Evolutionary conservation across 2,797 vertebrate species (phyloP).

Genomic region (Cephalopachus bancanus): DNA sequence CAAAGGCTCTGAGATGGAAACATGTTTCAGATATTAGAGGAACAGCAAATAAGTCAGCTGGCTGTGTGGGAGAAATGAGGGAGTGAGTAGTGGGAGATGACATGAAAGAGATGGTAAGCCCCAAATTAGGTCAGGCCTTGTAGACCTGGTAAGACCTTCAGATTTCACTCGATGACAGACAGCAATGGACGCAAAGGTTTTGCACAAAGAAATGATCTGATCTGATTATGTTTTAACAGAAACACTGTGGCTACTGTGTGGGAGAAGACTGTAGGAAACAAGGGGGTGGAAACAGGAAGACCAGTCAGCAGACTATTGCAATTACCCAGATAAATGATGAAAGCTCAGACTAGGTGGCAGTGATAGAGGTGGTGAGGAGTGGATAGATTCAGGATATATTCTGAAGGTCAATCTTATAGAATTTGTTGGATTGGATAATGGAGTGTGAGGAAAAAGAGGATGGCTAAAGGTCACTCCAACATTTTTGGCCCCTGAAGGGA

Average conservation of each 20-base stretch:
- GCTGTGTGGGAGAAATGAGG: background rate
- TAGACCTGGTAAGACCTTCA: background rate
- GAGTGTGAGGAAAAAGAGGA: background rate
- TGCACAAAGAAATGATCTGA: background rate
- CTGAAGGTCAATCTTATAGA: conserved; percentile 9
- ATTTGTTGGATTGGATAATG: conserved; percentile 12
- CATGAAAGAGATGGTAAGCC: background rate
- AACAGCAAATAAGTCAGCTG: background rate
- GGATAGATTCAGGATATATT: background rate
- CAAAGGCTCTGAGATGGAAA: background rate
- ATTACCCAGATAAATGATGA: background rate
- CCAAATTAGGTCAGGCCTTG: background rate
- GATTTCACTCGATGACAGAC: background rate
- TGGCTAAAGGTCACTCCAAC: background rate
- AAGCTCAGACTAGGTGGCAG: background rate
- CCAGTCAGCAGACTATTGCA: background rate
- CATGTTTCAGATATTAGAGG: background rate
- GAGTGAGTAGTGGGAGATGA: background rate
- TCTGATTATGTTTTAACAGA: conserved; percentile 7
- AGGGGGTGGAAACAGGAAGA: background rate
- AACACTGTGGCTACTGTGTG: background rate
- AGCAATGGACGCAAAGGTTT: conserved; percentile 9
- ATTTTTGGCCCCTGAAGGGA: background rate
- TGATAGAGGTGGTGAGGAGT: background rate
- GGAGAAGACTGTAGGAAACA: background rate